Base-by-base conservation (phyloP, 2,888 invertebrate genomes). In the Cantharis lateralis region DNA sequence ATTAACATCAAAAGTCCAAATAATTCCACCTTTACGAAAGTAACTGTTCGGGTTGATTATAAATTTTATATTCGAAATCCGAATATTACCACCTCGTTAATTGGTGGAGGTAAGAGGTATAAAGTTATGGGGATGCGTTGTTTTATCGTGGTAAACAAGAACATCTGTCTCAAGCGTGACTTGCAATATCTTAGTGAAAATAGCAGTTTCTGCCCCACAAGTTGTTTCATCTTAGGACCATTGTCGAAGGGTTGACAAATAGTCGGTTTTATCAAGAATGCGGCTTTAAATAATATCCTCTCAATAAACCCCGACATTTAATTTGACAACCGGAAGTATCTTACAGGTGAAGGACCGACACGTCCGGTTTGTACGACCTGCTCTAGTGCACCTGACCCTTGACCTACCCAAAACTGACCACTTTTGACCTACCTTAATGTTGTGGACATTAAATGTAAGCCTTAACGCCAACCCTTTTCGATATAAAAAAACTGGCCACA, bases 131-230 rank as follows among this genome's bases (percentile, higher is more conserved):
- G 81, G 80, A 79, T 83, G 83, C 83, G 83, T 85, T 84, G 84
- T 84, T 82, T 85, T 81, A 80, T 81, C 80, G 83, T 81, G 80
- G 83, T 82, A 84, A 84, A 85, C 82, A 83, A 83, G 84, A 84
- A 85, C 87, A 87, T 87, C 86, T 87, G 87, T 85, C 83, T 78
- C 81, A 80, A 82, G 83, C 86, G 86, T 87, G 86, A 87, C 87
- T 87, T 84, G 87, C 85, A 85, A 86, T 86, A 82, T 80, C 76
- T 76, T 63, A 71, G 68, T 66, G 70, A 68, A 70, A 66, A 78
- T 71, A 69, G 70, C 72, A 74, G 66, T 64, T 70, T 74, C 63
- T 66, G 69, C 68, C 69, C 26, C 74, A 70, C 78, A 78, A 78
- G 78, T 72, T 61, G 75, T 62, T 66, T 72, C 75, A 72, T 72